These are phyloP conservation scores for Engystomops pustulosus DNA, from an alignment of 2,113 vertebrate species.

Conservation along the genomic window DNA sequence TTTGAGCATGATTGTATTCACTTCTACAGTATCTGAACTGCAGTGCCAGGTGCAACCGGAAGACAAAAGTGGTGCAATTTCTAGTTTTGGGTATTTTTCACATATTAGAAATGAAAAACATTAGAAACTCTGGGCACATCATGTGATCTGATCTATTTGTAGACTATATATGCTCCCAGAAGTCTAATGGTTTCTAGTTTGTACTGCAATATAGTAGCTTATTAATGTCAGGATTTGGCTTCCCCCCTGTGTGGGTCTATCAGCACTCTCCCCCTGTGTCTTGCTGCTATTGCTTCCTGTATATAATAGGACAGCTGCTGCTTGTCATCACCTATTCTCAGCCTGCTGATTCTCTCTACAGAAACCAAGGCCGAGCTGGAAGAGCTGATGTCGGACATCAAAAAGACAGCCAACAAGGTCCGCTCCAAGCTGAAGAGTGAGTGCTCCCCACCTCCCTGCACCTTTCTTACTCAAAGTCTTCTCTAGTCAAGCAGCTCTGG, in stretches of 20 bases:
- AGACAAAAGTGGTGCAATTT: too few relatives aligned
- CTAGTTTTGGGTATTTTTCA: too few relatives aligned
- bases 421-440: constrained; percentile 97
- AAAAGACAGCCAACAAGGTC: constrained; percentile 95
- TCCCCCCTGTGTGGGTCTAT: background rate
- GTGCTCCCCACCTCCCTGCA: constrained; percentile 60
- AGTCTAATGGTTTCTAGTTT: background rate
- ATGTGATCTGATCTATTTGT: too few relatives aligned
- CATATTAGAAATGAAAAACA: too few relatives aligned
- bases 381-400: constrained; percentile 94
- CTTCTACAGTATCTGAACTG: too few relatives aligned
- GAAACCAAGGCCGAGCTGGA: constrained; percentile 95
- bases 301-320: background rate
- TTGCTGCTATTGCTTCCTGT: background rate
- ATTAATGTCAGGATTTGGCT: background rate
- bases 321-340: background rate
- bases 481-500: background rate
- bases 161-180: background rate
- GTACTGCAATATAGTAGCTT: background rate
- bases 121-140: background rate
- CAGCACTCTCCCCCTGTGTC: constrained; percentile 17
- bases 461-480: background rate
- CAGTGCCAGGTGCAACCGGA: too few relatives aligned
- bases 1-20: too few relatives aligned
- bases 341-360: constrained; percentile 66